These are phyloP conservation scores for Drosophila mayri DNA, from an alignment of 1,140 invertebrate species.

Conservation along the genomic window DNA sequence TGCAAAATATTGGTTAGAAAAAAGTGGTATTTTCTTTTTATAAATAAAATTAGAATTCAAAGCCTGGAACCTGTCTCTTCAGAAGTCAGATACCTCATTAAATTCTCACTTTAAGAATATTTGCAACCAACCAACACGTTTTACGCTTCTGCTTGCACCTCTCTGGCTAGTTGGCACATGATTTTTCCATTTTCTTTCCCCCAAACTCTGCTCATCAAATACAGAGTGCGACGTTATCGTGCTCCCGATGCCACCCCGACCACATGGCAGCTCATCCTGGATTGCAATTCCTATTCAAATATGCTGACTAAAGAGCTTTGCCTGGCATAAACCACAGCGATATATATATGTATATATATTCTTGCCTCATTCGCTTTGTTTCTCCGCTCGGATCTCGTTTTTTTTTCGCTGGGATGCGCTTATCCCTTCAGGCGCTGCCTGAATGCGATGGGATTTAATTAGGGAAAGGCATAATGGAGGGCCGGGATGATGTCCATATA, in stretches of 20 bases:
- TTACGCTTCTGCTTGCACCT: neutral
- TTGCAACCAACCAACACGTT: slow-evolving; percentile 1
- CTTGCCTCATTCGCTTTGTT: slow-evolving; percentile 37
- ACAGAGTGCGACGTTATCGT: slow-evolving; percentile 6
- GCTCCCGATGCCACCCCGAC: slow-evolving; percentile 15
- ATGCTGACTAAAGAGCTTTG: slow-evolving; percentile 50
- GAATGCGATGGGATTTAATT: slow-evolving; percentile 52
- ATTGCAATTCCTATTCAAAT: slow-evolving; percentile 58
- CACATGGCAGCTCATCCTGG: slow-evolving; percentile 23
- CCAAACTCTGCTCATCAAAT: slow-evolving; percentile 27
- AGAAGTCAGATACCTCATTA: neutral
- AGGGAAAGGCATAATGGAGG: slow-evolving; percentile 38
- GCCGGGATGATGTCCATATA: slow-evolving; percentile 37
- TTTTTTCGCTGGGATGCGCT: slow-evolving; percentile 13
- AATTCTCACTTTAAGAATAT: neutral
- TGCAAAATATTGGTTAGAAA: neutral
- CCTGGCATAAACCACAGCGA: slow-evolving; percentile 25
- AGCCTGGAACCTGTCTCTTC: neutral
- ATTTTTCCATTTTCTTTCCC: slow-evolving; percentile 31
- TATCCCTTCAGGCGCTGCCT: slow-evolving; percentile 21
- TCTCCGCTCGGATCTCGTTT: slow-evolving; percentile 1
- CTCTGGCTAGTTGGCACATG: slow-evolving; percentile 4
- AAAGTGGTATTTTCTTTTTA: neutral
- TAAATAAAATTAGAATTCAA: neutral
- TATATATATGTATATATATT: slow-evolving; percentile 34